Evolutionary conservation across 2,113 vertebrate species (phyloP).

Genomic region (Ophthalmolycus amberensis): DNA sequence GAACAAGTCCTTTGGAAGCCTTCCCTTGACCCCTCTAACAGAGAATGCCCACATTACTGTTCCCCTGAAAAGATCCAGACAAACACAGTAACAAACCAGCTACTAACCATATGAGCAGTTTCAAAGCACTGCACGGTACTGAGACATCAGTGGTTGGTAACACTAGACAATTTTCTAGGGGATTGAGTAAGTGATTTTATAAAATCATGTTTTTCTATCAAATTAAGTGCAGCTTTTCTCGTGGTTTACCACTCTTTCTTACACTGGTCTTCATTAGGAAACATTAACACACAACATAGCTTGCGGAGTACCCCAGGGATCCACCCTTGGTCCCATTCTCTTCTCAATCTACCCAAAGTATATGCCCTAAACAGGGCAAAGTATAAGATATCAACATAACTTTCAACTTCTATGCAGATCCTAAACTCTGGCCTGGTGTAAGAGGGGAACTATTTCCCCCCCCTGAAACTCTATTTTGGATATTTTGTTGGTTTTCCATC

Average conservation of each 20-base stretch:
- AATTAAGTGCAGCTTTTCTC: not conserved
- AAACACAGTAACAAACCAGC: not conserved
- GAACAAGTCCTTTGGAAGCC: not conserved
- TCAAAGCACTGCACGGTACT: not conserved
- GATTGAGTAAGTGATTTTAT: not conserved
- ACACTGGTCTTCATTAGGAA: not conserved
- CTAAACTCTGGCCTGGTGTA: not conserved
- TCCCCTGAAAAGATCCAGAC: not conserved
- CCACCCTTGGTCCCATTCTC: not conserved
- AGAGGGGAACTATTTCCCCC: not conserved
- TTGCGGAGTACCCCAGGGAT: conserved; percentile 8
- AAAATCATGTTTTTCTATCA: not conserved
- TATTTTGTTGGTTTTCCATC: not conserved
- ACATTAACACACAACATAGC: not conserved
- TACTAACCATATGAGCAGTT: not conserved
- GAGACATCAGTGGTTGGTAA: too few species aligned
- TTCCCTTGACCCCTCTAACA: not conserved
- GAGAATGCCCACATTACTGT: not conserved
- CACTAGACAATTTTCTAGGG: not conserved
- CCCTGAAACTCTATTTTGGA: not conserved
- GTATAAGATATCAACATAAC: not conserved
- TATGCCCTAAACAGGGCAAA: not conserved
- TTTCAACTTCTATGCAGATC: not conserved
- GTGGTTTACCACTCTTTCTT: not conserved
- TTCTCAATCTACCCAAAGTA: not conserved